phyloP scores from a whole-genome alignment of 1,140 invertebrate species.

The Drosophila hydei region DNA sequence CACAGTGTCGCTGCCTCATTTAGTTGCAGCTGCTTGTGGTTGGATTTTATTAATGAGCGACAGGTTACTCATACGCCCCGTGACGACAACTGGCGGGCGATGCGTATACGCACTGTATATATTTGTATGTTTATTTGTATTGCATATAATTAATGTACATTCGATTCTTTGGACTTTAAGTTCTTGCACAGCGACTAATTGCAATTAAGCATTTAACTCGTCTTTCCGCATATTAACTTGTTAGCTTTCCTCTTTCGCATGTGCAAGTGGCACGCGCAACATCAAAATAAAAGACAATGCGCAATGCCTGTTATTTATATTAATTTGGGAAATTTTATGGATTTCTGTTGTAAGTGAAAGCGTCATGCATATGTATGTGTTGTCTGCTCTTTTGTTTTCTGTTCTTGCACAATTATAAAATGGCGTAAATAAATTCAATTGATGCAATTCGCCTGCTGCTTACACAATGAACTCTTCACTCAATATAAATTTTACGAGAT shows the following conservation, averaged over 20 bases:
- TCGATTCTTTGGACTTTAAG: constrained; percentile 52
- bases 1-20: constrained; percentile 30
- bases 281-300: constrained; percentile 30
- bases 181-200: constrained; percentile 51
- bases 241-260: constrained; percentile 37
- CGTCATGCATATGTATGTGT: background rate
- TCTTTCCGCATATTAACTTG: constrained; percentile 20
- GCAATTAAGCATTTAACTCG: constrained; percentile 57
- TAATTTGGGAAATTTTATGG: constrained; percentile 50
- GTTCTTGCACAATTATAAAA: constrained; percentile 55
- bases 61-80: constrained; percentile 29
- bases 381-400: background rate
- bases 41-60: constrained; percentile 41
- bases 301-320: constrained; percentile 21
- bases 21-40: constrained; percentile 40
- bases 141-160: constrained; percentile 54
- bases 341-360: constrained; percentile 19
- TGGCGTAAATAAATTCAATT: constrained; percentile 63
- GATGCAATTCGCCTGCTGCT: constrained; percentile 26
- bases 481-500: constrained; percentile 22
- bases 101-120: background rate
- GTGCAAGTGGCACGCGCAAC: constrained; percentile 9
- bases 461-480: constrained; percentile 13
- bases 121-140: constrained; percentile 10
- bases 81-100: constrained; percentile 11